Evolutionary conservation across 2,888 invertebrate species (phyloP), one percentile per base, ranked within the genome.

Genomic region (Hyposoter didymator): DNA sequence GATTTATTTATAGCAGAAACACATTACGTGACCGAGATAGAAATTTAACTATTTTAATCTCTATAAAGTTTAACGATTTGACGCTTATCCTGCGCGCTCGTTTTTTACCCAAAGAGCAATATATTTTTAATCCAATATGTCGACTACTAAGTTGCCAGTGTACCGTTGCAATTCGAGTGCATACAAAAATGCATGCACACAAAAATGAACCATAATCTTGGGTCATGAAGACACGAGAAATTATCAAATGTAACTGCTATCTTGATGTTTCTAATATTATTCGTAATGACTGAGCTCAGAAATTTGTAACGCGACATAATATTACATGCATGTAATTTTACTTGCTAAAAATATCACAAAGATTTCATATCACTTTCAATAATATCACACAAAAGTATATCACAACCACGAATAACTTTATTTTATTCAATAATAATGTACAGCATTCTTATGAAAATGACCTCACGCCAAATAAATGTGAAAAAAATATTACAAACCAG

Each of bases 31-130:
- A 43, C 22, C 43, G 67, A 43, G 19, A 43, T 67, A 43, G 19
- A 43, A 67, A 67, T 67, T 39, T 12, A 39, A 67, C 39, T 43
- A 45, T 67, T n/a, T 67, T 43, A 19, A 67, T 43, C 43, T n/a
- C 19, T n/a, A 39, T 67, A 45, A 45, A 67, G 19, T 39, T 43
- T 67, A 43, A 67, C 43, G 1, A 43, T 43, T 39, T 43, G 19
- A 45, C 39, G 43, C 43, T 43, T 32, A 32, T 32, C 28, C 22
- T 7, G 7, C 0, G 1, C 14, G 28, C 8, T 5, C 17, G 22
- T 32, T 32, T 70, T 70, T n/a, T 49, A 17, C 45, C 32, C 49
- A 3, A 52, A 19, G n/a, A 7, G 3, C 32, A 32, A 43, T 55
- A 19, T 19, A 55, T 52, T 52, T 52, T n/a, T 32, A 35, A 49